Evolutionary conservation across 2,797 vertebrate species (phyloP).

Genomic region (Alectoris magna): DNA sequence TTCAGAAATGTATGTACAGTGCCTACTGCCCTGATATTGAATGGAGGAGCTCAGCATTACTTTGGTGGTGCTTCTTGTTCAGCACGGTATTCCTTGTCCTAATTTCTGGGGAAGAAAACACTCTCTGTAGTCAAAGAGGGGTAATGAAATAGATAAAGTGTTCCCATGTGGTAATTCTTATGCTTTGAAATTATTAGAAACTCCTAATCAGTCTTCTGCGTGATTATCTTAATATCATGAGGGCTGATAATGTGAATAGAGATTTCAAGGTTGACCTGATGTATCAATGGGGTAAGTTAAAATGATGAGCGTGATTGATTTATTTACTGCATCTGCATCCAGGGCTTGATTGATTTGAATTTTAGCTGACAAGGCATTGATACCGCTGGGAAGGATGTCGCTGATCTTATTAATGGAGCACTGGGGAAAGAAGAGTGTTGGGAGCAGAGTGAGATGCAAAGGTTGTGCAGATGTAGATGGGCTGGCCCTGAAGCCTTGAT

Average conservation of each 20-base stretch:
- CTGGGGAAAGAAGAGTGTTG: rapidly evolving
- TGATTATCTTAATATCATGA: conserved; percentile 30
- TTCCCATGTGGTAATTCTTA: conserved; percentile 15
- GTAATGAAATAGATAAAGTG: background rate
- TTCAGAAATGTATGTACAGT: background rate
- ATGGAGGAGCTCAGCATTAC: background rate
- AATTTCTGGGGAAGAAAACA: background rate
- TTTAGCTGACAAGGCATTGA: conserved; percentile 33
- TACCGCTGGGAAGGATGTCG: conserved; percentile 15
- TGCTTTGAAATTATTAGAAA: background rate
- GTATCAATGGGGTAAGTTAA: conserved; percentile 43
- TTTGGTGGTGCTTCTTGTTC: background rate
- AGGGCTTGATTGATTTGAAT: conserved; percentile 38
- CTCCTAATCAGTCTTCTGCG: conserved; percentile 37
- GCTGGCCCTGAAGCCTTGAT: background rate
- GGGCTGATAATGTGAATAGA: conserved; percentile 52
- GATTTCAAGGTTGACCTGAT: conserved; percentile 61
- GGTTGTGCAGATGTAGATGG: background rate
- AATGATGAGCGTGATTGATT: conserved; percentile 32
- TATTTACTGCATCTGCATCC: conserved; percentile 14
- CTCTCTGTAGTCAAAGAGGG: background rate
- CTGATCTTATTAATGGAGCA: background rate
- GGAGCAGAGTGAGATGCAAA: background rate
- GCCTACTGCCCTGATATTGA: background rate
- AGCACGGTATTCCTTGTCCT: background rate